phyloP scores from a whole-genome alignment of 1,140 invertebrate genomes.

The Thaumetopoea pityocampa region DNA sequence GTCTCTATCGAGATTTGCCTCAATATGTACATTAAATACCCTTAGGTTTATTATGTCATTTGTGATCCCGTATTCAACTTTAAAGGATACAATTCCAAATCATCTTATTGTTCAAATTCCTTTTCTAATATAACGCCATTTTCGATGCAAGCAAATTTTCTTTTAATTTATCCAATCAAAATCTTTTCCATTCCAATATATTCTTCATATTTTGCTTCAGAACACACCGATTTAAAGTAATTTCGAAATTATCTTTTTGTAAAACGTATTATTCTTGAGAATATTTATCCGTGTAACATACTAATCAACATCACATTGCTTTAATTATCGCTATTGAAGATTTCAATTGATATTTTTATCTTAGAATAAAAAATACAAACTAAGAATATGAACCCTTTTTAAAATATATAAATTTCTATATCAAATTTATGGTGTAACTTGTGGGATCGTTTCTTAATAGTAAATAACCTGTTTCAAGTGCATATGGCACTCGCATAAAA shows the following conservation, averaged over 20 bases:
- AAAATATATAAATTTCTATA: too few relatives aligned
- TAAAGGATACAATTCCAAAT: conserved; percentile 25
- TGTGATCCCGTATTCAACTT: conserved; percentile 57
- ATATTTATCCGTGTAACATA: conserved; percentile 64
- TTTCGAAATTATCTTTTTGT: conserved; percentile 55
- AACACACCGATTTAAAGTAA: conserved; percentile 50
- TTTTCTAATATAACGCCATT: conserved; percentile 3
- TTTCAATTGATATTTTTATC: conserved; percentile 7
- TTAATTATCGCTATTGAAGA: conserved; percentile 30
- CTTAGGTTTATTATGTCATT: conserved; percentile 51
- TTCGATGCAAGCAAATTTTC: conserved; percentile 6
- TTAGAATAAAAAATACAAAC: background rate
- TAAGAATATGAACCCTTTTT: too few relatives aligned
- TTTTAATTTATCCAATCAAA: too few relatives aligned
- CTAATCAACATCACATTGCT: conserved; percentile 68
- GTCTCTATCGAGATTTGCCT: conserved; percentile 43
- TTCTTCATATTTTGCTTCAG: conserved; percentile 42
- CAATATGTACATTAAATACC: conserved; percentile 49
- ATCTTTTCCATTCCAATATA: conserved; percentile 30
- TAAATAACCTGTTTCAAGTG: too few relatives aligned
- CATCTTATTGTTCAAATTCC: conserved; percentile 2
- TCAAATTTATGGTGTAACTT: too few relatives aligned
- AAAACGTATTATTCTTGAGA: conserved; percentile 64
- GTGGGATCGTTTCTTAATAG: too few relatives aligned
- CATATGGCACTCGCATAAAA: too few relatives aligned